phyloP scores from a whole-genome alignment of 1,140 invertebrate genomes.

The Stenopsyche tienmushanensis region DNA sequence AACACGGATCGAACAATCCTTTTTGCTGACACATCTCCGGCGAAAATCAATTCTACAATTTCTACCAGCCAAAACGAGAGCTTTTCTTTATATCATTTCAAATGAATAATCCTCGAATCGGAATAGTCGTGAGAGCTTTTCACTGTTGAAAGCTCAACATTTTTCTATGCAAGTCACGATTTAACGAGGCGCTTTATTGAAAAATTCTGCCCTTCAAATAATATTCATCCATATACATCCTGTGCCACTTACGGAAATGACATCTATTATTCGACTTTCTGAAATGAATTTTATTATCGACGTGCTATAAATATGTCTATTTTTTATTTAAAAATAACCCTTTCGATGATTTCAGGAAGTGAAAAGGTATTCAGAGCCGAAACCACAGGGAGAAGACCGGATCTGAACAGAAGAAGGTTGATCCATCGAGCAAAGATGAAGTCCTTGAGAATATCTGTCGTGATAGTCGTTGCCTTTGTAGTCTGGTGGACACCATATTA shows the following conservation, averaged over 20 bases:
- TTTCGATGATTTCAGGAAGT: slow-evolving; percentile 61
- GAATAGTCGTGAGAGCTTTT: background rate
- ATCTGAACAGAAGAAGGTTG: slow-evolving; percentile 63
- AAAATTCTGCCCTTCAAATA: slow-evolving; percentile 2
- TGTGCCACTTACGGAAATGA: background rate
- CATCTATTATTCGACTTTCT: background rate
- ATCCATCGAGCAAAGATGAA: slow-evolving; percentile 81
- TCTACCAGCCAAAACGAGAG: background rate
- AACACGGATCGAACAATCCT: background rate
- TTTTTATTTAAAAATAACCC: too few relatives aligned
- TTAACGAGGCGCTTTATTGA: background rate
- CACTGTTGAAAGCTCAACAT: background rate
- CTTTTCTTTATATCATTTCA: background rate
- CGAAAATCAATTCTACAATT: background rate
- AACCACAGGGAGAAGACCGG: slow-evolving; percentile 48
- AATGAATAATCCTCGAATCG: background rate
- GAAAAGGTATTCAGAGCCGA: slow-evolving; percentile 65
- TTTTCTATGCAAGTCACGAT: slow-evolving; percentile 1
- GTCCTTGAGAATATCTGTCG: slow-evolving; percentile 76
- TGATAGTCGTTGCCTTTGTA: slow-evolving; percentile 83
- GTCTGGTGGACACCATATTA: slow-evolving; percentile 96
- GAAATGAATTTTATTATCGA: too few relatives aligned
- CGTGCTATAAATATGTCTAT: too few relatives aligned
- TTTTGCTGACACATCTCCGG: background rate
- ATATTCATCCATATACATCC: background rate